Conservation (phyloP, 2,888 invertebrate genomes). For the Tineola bisselliella region DNA sequence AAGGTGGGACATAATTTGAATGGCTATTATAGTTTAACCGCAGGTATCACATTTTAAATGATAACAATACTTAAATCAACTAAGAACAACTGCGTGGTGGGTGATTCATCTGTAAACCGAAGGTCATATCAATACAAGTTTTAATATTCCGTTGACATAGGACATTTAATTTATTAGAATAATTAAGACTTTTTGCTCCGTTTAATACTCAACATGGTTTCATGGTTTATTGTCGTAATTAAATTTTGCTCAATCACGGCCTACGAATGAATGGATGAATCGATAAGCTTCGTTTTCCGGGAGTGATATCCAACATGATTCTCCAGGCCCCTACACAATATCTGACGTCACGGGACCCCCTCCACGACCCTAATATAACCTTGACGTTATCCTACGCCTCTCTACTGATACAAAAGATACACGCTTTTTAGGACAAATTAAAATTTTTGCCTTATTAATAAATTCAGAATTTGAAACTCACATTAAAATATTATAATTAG, state of each 20-base stretch:
- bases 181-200: background rate
- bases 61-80: background rate
- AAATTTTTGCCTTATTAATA: background rate
- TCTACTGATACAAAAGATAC: background rate
- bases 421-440: background rate
- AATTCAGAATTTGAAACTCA: no score
- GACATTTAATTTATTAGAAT: background rate
- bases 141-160: background rate
- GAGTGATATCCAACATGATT: background rate
- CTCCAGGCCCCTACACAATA: background rate
- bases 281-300: conserved; percentile 7
- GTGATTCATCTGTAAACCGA: background rate
- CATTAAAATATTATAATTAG: no score
- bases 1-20: background rate
- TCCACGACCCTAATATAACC: background rate
- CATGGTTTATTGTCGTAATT: background rate
- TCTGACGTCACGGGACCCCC: conserved; percentile 8
- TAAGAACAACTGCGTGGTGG: background rate
- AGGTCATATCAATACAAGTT: background rate
- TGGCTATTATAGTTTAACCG: background rate
- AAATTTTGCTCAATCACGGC: background rate
- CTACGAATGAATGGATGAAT: background rate
- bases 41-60: no score
- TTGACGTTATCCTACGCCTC: background rate
- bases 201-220: background rate